Evolutionary conservation across 1,140 invertebrate species (phyloP), one percentile per base, ranked within the genome.

Genomic region (Sitophilus oryzae): DNA sequence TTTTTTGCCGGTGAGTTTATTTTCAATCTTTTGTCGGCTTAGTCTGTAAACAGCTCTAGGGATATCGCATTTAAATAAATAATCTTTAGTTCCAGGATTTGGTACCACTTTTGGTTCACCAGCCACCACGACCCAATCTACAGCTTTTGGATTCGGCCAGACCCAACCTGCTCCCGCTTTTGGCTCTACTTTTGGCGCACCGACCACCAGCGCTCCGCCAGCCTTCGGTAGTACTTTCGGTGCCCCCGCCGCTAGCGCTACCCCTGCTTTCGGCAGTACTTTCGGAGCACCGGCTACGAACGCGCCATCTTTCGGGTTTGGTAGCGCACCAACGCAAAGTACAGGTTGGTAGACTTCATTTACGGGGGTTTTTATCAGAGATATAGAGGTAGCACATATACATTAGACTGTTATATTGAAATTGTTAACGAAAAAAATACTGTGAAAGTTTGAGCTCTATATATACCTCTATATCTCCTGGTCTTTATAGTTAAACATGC

Each of bases 231-330:
- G 54, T 1, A 18, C 50, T 11, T 56, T 53, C 11, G 52, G 58
- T 11, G 48, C 60, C 15, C 35, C 58, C 11, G 42, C 53, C 10
- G 22, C 56, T 2, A 21, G 38, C 11, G 42, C 60, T 16, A 50
- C 58, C 3, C 36, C 58, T 18, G 42, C 34, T 8, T 64, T 70
- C 56, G 74, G 75, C 5, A 65, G 64, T 21, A 68, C 68, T 0
- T 77, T 77, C 46, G 74, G 75, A 9, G 65, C 73, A 1, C 58
- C 74, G 1, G 65, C 72, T 1, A 59, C 64, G 15, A 59, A 68
- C 8, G 64, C 71, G 19, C 70, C 74, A 41, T 69, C 69, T 11
- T 73, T 75, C 63, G 71, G 71, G 10, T 73, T 75, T 64, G 71
- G 71, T 0, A 60, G 56, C 3, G 58, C 58, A 11, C 60, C 64